A percentile compares a stretch with the other conserved stretches of the same genome.
phyloP scores from a whole-genome alignment of 1,140 invertebrate species.

The Olivierus martensii region DNA sequence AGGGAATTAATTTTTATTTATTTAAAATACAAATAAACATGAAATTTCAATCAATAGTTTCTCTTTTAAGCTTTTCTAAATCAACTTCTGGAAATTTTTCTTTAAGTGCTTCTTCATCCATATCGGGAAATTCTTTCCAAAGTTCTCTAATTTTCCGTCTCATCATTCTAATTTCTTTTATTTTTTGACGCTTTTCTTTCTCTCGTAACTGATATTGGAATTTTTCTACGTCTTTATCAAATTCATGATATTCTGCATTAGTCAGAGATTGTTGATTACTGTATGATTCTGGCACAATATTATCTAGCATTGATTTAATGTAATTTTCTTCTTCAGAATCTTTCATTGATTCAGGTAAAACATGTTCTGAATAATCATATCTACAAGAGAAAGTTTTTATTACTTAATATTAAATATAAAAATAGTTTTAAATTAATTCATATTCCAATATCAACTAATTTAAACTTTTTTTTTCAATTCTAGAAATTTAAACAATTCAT shows the following conservation, averaged over 20 bases:
- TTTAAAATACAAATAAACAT: neutral
- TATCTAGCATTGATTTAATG: neutral
- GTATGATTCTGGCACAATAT: slow-evolving; percentile 2
- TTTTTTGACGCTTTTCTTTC: neutral
- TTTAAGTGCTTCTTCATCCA: slow-evolving; percentile 53
- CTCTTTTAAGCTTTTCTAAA: slow-evolving; percentile 35
- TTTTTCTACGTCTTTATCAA: slow-evolving; percentile 14
- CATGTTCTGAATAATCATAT: neutral
- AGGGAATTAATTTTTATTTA: neutral
- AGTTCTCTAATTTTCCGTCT: slow-evolving; percentile 42
- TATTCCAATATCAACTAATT: no score
- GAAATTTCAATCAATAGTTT: slow-evolving; percentile 8
- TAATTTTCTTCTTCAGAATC: neutral
- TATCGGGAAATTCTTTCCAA: slow-evolving; percentile 55
- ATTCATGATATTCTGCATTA: slow-evolving; percentile 17
- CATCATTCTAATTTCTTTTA: neutral
- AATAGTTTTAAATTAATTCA: no score
- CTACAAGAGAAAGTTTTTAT: no score
- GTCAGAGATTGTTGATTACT: slow-evolving; percentile 18
- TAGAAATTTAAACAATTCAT: no score
- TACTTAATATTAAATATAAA: no score
- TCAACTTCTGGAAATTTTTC: slow-evolving; percentile 59
- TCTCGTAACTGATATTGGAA: slow-evolving; percentile 14
- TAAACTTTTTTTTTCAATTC: no score
- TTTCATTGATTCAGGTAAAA: neutral